Conservation (phyloP, 2,113 vertebrate species). For the Lampris megalopsis region DNA sequence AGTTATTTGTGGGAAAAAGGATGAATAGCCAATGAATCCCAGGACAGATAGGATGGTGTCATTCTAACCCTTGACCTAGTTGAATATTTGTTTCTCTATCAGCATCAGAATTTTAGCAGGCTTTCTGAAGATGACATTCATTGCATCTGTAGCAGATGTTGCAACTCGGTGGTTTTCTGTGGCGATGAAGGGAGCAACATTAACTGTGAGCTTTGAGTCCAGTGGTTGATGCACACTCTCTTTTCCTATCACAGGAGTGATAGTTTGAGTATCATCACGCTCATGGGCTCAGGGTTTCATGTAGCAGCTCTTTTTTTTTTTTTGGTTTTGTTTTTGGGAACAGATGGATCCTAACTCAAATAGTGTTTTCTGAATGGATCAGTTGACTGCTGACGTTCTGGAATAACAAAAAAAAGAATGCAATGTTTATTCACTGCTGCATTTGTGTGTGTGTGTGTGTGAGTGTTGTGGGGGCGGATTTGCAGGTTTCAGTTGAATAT, state of each 20-base stretch:
- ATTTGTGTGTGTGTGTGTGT: background rate
- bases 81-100: slow-evolving; percentile 45
- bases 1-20: slow-evolving; percentile 38
- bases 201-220: background rate
- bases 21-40: slow-evolving; percentile 31
- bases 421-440: too few relatives aligned
- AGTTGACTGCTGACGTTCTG: too few relatives aligned
- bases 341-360: too few relatives aligned
- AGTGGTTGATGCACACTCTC: too few relatives aligned
- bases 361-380: too few relatives aligned
- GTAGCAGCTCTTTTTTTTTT: too few relatives aligned
- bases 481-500: slow-evolving; percentile 45
- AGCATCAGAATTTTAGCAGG: slow-evolving; percentile 33
- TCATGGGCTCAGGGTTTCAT: too few relatives aligned
- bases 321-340: too few relatives aligned
- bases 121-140: background rate
- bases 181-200: slow-evolving; percentile 16
- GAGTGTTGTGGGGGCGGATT: slow-evolving; percentile 11
- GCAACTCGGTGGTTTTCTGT: background rate
- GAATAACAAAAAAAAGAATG: too few relatives aligned
- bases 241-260: too few relatives aligned
- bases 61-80: slow-evolving; percentile 40
- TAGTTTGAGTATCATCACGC: too few relatives aligned
- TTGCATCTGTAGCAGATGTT: too few relatives aligned
- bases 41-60: slow-evolving; percentile 41